phyloP scores from a whole-genome alignment of 2,113 vertebrate genomes.

The Ageneiosus marmoratus region DNA sequence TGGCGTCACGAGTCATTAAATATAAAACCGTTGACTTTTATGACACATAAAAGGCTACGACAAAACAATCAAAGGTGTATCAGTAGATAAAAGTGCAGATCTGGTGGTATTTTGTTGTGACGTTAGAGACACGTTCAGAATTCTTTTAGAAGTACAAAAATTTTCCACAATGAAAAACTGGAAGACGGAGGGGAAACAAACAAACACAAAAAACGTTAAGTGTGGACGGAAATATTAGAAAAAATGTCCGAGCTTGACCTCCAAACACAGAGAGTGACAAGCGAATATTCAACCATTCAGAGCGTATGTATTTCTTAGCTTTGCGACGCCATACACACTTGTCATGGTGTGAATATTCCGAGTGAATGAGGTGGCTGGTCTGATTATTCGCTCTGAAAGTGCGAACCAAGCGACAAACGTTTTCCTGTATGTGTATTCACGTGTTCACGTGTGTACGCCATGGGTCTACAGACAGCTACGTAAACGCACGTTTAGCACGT shows the following conservation, averaged over 20 bases:
- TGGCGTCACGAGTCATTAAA: background rate
- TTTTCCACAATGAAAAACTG: slow-evolving; percentile 2
- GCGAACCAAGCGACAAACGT: background rate
- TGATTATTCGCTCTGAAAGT: background rate
- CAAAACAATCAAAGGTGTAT: background rate
- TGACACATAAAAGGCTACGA: background rate
- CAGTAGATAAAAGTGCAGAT: background rate
- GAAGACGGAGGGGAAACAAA: background rate
- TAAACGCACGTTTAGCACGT: slow-evolving; percentile 70
- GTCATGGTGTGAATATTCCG: background rate
- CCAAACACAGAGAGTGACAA: slow-evolving; percentile 15
- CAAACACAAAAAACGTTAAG: background rate
- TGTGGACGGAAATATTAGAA: background rate
- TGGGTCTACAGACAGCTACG: slow-evolving; percentile 62
- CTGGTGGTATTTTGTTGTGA: background rate
- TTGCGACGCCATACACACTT: no score
- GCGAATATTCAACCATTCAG: background rate
- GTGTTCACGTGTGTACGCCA: background rate
- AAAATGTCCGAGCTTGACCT: slow-evolving; percentile 42
- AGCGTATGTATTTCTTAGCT: background rate
- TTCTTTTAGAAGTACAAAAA: slow-evolving; percentile 17
- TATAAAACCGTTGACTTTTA: background rate
- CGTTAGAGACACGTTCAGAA: background rate
- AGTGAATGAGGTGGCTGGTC: background rate
- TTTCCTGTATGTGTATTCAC: background rate